phyloP scores from a whole-genome alignment of 2,797 vertebrate genomes.

The Chrysocyon brachyurus region DNA sequence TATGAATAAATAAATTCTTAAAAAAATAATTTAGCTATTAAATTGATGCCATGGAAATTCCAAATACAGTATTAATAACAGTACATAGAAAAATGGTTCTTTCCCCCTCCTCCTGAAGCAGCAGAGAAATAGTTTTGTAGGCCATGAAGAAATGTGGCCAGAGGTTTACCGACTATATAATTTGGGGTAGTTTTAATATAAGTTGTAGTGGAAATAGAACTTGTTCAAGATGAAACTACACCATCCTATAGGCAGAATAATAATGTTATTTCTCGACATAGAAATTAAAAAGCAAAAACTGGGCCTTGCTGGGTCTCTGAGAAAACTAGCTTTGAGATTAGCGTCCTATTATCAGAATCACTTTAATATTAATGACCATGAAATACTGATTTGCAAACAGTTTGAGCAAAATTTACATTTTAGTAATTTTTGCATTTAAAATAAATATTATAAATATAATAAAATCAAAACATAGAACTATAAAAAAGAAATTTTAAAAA shows the following conservation, averaged over 20 bases:
- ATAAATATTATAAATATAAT: no score
- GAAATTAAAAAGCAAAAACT: neutral
- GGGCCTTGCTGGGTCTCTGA: neutral
- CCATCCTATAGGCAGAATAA: neutral
- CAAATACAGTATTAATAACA: neutral
- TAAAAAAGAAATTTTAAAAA: neutral
- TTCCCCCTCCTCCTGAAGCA: neutral
- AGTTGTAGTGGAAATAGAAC: neutral
- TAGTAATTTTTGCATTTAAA: neutral
- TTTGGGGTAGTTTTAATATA: neutral
- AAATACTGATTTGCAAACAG: neutral
- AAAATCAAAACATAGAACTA: neutral
- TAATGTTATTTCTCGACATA: neutral
- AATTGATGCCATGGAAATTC: neutral
- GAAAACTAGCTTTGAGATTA: neutral
- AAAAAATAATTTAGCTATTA: neutral
- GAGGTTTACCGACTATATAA: neutral
- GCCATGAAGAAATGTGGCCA: neutral
- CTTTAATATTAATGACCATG: neutral
- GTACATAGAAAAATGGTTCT: neutral
- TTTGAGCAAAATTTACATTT: neutral
- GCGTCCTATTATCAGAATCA: neutral
- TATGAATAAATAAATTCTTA: no score
- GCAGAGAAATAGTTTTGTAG: neutral
- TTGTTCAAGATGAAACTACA: neutral